These are phyloP conservation scores for Orthosia cruda DNA, from an alignment of 2,888 invertebrate genomes.

Conservation along the genomic window DNA sequence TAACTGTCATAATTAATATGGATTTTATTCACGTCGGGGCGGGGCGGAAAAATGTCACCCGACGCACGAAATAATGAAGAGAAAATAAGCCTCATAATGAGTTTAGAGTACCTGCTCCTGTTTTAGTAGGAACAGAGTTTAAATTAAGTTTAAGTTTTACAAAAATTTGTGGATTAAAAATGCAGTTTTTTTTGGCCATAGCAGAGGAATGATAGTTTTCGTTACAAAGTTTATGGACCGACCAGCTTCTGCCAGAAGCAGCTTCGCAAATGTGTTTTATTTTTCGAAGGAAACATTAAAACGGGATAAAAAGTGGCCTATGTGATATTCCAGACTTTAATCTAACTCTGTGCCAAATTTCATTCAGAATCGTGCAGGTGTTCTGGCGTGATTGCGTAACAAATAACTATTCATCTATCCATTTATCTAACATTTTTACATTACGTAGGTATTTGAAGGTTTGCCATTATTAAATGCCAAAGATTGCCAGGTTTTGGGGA, in stretches of 20 bases:
- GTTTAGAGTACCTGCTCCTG: slow-evolving; percentile 38
- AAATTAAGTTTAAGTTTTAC: slow-evolving; percentile 5
- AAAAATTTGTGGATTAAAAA: slow-evolving; percentile 5
- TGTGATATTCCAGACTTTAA: no score
- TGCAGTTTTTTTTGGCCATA: not conserved
- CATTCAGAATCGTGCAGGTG: no score
- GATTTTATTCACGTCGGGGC: slow-evolving; percentile 53
- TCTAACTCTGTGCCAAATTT: no score
- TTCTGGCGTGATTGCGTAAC: no score
- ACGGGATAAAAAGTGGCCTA: no score
- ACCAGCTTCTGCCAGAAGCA: no score
- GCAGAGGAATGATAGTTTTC: not conserved
- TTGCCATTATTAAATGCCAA: no score
- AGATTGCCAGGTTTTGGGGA: no score
- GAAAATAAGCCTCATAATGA: slow-evolving; percentile 60
- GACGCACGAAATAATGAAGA: slow-evolving; percentile 50
- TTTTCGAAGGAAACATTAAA: no score
- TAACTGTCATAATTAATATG: slow-evolving; percentile 57
- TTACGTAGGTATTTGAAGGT: not conserved
- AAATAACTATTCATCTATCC: no score
- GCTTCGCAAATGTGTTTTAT: no score
- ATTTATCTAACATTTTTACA: not conserved
- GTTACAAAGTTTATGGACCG: not conserved
- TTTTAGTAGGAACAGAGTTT: slow-evolving; percentile 1
- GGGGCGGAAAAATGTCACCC: slow-evolving; percentile 44